A percentile compares a stretch with the other conserved stretches of the same genome.
Conservation (phyloP, 2,888 invertebrate genomes). For the Steinernema scapterisci region DNA sequence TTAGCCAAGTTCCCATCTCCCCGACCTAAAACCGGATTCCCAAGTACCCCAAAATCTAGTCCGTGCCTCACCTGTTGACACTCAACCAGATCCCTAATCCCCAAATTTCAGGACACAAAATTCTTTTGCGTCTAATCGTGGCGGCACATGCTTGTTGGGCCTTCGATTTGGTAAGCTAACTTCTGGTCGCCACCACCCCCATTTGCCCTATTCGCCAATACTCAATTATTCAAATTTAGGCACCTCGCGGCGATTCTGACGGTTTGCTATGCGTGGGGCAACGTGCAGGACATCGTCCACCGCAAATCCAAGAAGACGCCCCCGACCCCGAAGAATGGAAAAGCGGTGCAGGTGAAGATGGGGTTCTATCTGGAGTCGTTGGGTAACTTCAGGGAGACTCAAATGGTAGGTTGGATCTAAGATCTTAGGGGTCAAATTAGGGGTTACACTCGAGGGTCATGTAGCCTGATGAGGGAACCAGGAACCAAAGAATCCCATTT, state of each 20-base stretch:
- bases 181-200: not conserved
- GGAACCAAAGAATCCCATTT: no score
- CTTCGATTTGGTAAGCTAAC: conserved; percentile 13
- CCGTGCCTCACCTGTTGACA: no score
- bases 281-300: conserved; percentile 14
- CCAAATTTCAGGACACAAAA: not conserved
- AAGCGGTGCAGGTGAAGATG: conserved; percentile 29
- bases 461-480: no score
- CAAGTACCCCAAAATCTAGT: no score
- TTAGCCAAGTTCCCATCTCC: no score
- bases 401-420: conserved; percentile 36
- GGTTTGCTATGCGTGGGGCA: conserved; percentile 6
- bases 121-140: not conserved
- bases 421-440: no score
- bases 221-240: not conserved
- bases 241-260: conserved; percentile 19
- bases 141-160: conserved; percentile 31
- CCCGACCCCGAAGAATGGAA: not conserved
- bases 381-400: conserved; percentile 35
- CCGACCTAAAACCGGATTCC: no score
- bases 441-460: no score
- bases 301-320: not conserved
- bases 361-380: conserved; percentile 36
- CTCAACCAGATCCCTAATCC: not conserved
- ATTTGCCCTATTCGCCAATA: not conserved